Evolutionary conservation across 2,888 invertebrate genomes (phyloP).

Genomic region (Drosophila percnosoma): DNA sequence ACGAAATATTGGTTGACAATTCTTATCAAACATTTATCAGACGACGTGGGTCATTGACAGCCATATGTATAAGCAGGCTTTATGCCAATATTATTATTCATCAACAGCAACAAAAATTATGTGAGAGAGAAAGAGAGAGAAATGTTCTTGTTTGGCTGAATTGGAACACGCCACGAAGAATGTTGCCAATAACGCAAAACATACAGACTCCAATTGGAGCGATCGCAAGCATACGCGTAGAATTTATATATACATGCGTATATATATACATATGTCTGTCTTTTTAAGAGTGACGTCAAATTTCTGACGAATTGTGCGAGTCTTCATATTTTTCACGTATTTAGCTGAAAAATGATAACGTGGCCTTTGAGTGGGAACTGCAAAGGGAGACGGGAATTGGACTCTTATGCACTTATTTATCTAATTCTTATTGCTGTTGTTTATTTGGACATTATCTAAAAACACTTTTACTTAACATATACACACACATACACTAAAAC

Average conservation of each 20-base stretch:
- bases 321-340: conserved; percentile 2
- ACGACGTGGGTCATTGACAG: conserved; percentile 54
- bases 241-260: neutral
- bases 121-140: neutral
- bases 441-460: conserved; percentile 13
- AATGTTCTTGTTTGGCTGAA: conserved; percentile 6
- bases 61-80: conserved; percentile 14
- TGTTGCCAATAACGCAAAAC: conserved; percentile 44
- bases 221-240: conserved; percentile 12
- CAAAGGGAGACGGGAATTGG: neutral
- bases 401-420: neutral
- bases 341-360: conserved; percentile 56
- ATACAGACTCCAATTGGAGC: conserved; percentile 52
- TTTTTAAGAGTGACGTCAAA: conserved; percentile 34
- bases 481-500: neutral
- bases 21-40: conserved; percentile 27
- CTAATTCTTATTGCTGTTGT: conserved; percentile 5
- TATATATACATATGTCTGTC: neutral
- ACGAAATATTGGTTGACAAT: neutral
- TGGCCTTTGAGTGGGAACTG: conserved; percentile 36
- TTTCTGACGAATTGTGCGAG: conserved; percentile 31
- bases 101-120: conserved; percentile 8
- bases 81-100: conserved; percentile 21
- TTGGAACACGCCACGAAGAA: conserved; percentile 42
- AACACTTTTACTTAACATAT: conserved; percentile 49